These are phyloP conservation scores for Riptortus pedestris DNA, from an alignment of 1,140 invertebrate genomes.

Conservation along the genomic window DNA sequence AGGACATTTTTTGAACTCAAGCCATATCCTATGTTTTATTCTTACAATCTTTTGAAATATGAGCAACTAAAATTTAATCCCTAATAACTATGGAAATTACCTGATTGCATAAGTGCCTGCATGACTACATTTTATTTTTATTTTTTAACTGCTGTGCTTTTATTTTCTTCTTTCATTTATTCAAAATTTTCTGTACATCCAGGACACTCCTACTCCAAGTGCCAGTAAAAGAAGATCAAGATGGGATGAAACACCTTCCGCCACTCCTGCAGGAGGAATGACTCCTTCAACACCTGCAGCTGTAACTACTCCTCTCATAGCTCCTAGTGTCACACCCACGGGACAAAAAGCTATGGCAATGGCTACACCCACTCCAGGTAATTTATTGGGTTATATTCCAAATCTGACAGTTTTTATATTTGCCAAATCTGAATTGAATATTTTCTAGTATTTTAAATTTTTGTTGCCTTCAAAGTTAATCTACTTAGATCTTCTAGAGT, in stretches of 20 bases:
- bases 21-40: too few relatives aligned
- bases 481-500: too few relatives aligned
- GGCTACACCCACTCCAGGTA: slow-evolving; percentile 88
- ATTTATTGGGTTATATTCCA: slow-evolving; percentile 1
- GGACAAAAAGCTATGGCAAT: slow-evolving; percentile 95
- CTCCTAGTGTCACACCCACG: slow-evolving; percentile 69
- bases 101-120: too few relatives aligned
- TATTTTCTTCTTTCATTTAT: neutral
- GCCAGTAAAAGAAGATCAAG: slow-evolving; percentile 83
- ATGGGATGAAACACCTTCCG: slow-evolving; percentile 94
- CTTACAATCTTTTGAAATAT: too few relatives aligned
- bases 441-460: too few relatives aligned
- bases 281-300: slow-evolving; percentile 44
- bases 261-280: slow-evolving; percentile 46
- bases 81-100: too few relatives aligned
- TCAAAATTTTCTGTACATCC: too few relatives aligned
- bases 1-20: too few relatives aligned
- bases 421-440: neutral
- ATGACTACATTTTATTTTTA: slow-evolving; percentile 3
- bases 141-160: neutral
- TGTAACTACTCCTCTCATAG: slow-evolving; percentile 47
- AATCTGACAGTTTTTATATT: neutral
- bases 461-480: too few relatives aligned
- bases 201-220: slow-evolving; percentile 72
- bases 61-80: too few relatives aligned